phyloP scores from a whole-genome alignment of 2,888 invertebrate species.

The Andrena hattorfiana region DNA sequence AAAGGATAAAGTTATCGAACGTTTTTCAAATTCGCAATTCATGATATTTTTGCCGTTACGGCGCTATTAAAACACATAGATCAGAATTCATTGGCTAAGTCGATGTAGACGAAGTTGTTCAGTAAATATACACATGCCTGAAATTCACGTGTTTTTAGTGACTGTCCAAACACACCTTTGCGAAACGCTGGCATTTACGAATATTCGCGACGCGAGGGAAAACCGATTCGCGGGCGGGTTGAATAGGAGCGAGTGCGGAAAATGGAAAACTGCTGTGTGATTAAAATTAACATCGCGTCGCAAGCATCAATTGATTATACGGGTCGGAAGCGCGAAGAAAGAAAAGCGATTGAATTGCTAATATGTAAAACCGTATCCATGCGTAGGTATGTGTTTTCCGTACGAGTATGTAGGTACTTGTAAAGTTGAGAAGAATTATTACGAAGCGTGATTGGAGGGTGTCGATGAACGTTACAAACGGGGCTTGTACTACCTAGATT shows the following conservation, averaged over 20 bases:
- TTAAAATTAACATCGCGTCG: not conserved
- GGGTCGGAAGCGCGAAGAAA: not conserved
- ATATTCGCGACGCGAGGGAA: not conserved
- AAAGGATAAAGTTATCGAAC: no score
- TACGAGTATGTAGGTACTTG: no score
- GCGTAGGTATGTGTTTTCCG: not conserved
- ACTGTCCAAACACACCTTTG: conserved; percentile 1
- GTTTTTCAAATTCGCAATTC: no score
- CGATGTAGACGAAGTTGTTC: not conserved
- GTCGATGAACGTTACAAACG: no score
- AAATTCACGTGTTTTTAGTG: conserved; percentile 2
- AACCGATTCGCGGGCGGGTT: not conserved
- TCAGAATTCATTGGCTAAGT: not conserved
- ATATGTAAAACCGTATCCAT: not conserved
- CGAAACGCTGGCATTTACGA: not conserved
- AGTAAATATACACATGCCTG: not conserved
- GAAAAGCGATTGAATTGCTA: not conserved
- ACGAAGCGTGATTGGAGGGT: no score
- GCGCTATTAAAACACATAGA: no score
- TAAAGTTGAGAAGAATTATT: no score
- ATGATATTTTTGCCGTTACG: not conserved
- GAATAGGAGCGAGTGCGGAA: not conserved
- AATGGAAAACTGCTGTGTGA: not conserved
- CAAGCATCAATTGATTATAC: not conserved
- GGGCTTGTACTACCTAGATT: not conserved